These are phyloP conservation scores for Corvus moneduloides DNA, from an alignment of 2,113 vertebrate species.

Conservation along the genomic window DNA sequence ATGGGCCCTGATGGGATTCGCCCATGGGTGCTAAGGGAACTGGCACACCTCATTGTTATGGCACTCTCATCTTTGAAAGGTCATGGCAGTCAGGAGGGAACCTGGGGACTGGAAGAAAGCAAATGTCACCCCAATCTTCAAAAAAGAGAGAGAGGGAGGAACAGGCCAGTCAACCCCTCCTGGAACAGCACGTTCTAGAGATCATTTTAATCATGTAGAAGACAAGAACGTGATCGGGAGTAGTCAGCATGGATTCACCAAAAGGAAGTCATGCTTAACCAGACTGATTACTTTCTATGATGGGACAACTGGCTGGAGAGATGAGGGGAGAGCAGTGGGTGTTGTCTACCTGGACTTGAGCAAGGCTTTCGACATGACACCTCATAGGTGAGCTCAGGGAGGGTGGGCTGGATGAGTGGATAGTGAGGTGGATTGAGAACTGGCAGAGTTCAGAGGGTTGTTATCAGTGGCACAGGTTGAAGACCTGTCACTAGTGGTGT, in stretches of 20 bases:
- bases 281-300: background rate
- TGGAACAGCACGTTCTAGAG: background rate
- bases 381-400: background rate
- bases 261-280: background rate
- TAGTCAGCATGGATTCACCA: background rate
- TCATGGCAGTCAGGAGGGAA: background rate
- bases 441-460: background rate
- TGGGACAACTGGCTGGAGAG: background rate
- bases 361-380: background rate
- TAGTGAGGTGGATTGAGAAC: background rate
- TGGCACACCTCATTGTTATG: background rate
- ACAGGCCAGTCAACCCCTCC: background rate
- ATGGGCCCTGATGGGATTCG: background rate
- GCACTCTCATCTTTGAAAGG: background rate
- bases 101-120: background rate
- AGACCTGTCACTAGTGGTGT: background rate
- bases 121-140: background rate
- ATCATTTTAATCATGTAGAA: background rate
- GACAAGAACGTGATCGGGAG: background rate
- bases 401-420: too few relatives aligned
- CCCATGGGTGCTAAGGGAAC: background rate
- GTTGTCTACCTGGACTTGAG: background rate
- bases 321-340: background rate
- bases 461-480: background rate
- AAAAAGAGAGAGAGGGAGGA: background rate